Evolutionary conservation across 2,888 invertebrate species (phyloP), one percentile per base, ranked within the genome.

Genomic region (Patella pellucida): DNA sequence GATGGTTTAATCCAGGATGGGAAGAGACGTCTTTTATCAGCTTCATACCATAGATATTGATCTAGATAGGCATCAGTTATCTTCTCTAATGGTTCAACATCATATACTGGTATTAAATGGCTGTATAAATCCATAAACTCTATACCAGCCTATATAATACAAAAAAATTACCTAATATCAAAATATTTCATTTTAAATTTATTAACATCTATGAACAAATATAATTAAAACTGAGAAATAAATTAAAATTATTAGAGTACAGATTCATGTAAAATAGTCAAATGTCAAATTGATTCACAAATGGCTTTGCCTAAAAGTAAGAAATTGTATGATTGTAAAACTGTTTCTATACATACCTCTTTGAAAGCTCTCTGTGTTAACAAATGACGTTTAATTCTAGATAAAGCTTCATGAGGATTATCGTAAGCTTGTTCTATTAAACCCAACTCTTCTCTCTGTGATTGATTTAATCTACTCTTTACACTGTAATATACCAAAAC

Each of bases 61-160:
- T 99, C 99, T 76, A 99, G 92, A 92, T 99, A 99, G 0, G 99
- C 99, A 90, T 99, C 99, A 0, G 99, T 99, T 80, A 99, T 99
- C 92, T 99, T 99, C 92, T 99, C 99, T 75, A 99, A 92, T 0
- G 99, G 99, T 88, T 99, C 99, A 68, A 99, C 98, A 90, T 99
- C 99, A 90, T 99, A 99, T 0, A 99, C 99, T 0, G 99, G 99
- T 80, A 99, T 97, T 79, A 99, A 92, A 89, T 99, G 99, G 78
- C 98, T 98, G 93, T 99, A 99, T 75, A 99, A 93, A 91, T 99
- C 99, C 99, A 99, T 99, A 91, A 99, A 99, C 91, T 99, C 99
- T 87, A 99, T 99, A 68, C 99, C 98, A 76, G 97, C 96, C 95
- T 96, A 86, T 71, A 85, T 80, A 19, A 56, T 56, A 16, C 41